Conservation (phyloP, 2,797 vertebrate genomes). For the Aeoliscus strigatus region DNA sequence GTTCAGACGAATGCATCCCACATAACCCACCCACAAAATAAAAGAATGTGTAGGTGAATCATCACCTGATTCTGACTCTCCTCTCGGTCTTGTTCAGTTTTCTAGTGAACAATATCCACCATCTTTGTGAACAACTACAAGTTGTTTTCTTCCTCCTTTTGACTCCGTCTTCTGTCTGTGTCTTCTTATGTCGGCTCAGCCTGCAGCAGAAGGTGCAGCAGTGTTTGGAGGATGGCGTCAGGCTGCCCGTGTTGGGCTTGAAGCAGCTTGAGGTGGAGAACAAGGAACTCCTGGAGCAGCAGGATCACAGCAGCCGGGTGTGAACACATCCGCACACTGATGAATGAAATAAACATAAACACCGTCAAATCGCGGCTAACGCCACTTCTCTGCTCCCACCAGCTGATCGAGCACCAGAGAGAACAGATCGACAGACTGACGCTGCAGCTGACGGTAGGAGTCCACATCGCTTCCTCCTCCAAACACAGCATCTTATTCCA, state of each 20-base stretch:
- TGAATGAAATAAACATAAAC: background rate
- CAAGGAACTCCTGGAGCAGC: slow-evolving; percentile 79
- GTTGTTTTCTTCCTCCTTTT: background rate
- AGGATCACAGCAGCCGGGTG: slow-evolving; percentile 82
- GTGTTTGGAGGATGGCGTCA: slow-evolving; percentile 90
- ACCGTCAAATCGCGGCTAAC: background rate
- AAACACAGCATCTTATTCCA: no score
- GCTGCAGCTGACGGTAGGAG: slow-evolving; percentile 84
- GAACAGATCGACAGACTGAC: slow-evolving; percentile 82
- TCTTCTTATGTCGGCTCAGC: slow-evolving; percentile 63
- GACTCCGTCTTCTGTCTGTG: background rate
- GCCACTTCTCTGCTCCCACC: slow-evolving; percentile 7
- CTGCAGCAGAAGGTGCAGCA: slow-evolving; percentile 92
- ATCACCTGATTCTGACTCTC: no score
- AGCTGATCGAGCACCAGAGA: slow-evolving; percentile 88
- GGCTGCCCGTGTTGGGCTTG: slow-evolving; percentile 87
- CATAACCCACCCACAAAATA: no score
- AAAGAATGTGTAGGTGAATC: no score
- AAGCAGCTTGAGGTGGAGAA: slow-evolving; percentile 90
- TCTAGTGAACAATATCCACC: no score
- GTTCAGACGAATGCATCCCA: no score
- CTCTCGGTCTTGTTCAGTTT: no score
- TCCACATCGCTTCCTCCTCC: no score
- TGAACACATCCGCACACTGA: background rate
- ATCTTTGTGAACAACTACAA: no score